Percentiles rank a stretch among this genome's conserved stretches.
These are phyloP conservation scores for Peromyscus leucopus DNA, from an alignment of 2,113 vertebrate species.

Conservation along the genomic window DNA sequence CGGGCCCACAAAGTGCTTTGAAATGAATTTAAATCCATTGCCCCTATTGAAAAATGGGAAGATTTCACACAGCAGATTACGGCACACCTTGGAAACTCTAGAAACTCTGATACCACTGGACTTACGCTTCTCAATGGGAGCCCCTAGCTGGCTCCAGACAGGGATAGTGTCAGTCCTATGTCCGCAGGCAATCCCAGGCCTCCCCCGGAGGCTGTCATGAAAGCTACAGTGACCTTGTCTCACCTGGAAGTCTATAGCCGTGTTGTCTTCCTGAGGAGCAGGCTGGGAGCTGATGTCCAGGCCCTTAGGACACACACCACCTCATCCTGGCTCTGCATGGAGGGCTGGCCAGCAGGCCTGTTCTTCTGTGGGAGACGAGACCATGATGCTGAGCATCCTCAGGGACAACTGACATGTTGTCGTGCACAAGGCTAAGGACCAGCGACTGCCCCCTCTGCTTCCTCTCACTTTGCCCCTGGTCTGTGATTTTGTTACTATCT, in stretches of 20 bases:
- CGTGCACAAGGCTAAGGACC: background rate
- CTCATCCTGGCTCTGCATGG: background rate
- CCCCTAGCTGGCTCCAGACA: too few relatives aligned
- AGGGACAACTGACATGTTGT: background rate
- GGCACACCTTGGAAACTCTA: background rate
- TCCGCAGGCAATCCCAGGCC: background rate
- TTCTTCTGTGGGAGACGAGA: background rate
- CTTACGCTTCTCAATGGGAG: rapidly evolving
- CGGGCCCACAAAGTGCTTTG: background rate
- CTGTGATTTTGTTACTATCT: background rate
- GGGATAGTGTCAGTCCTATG: background rate
- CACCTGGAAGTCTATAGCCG: background rate
- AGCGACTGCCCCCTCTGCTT: background rate
- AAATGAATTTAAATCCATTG: background rate
- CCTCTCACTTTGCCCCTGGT: background rate
- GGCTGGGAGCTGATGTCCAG: background rate
- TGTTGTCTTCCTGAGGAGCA: background rate
- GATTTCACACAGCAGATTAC: background rate
- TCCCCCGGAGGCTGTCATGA: background rate
- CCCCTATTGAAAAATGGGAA: background rate
- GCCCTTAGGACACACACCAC: rapidly evolving
- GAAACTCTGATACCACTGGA: background rate
- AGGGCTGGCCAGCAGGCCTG: background rate
- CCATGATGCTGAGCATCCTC: too few relatives aligned
- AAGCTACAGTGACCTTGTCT: background rate